Conservation (phyloP, 2,888 invertebrate genomes). For the Romanomermis culicivorax region DNA sequence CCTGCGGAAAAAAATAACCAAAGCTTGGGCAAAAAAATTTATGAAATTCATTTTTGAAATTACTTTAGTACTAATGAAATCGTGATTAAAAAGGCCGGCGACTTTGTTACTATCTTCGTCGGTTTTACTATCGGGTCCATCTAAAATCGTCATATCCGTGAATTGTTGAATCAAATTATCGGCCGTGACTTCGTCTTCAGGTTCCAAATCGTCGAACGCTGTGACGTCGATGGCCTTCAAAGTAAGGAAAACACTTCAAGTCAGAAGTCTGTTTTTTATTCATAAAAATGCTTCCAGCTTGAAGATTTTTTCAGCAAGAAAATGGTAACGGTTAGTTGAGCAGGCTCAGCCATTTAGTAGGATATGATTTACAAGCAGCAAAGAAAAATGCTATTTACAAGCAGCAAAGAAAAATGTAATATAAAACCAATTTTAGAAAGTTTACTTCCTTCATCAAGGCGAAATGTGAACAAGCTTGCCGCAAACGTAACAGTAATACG, state of each 20-base stretch:
- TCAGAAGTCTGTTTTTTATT: conserved; percentile 19
- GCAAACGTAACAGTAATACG: conserved; percentile 54
- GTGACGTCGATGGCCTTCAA: not conserved
- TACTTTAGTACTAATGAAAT: not conserved
- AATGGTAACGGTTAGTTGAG: no score
- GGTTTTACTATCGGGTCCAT: not conserved
- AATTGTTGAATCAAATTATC: conserved; percentile 44
- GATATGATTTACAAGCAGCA: no score
- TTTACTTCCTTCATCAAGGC: conserved; percentile 48
- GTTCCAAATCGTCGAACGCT: conserved; percentile 29
- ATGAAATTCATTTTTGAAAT: not conserved
- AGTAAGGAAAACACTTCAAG: not conserved
- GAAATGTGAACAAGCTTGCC: conserved; percentile 75
- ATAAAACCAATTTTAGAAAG: no score
- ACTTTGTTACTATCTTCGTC: not conserved
- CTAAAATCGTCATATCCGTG: conserved; percentile 35
- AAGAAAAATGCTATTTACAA: no score
- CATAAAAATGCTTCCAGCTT: conserved; percentile 37
- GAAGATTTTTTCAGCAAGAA: no score
- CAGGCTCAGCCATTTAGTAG: no score
- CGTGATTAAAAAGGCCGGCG: not conserved
- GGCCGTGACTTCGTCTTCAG: conserved; percentile 33
- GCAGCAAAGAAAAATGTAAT: no score
- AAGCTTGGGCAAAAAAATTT: no score
- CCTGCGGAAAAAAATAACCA: no score